Percentiles rank a stretch among this genome's conserved stretches.
Conservation (phyloP, 1,140 invertebrate species). For the Trichoplusia ni region DNA sequence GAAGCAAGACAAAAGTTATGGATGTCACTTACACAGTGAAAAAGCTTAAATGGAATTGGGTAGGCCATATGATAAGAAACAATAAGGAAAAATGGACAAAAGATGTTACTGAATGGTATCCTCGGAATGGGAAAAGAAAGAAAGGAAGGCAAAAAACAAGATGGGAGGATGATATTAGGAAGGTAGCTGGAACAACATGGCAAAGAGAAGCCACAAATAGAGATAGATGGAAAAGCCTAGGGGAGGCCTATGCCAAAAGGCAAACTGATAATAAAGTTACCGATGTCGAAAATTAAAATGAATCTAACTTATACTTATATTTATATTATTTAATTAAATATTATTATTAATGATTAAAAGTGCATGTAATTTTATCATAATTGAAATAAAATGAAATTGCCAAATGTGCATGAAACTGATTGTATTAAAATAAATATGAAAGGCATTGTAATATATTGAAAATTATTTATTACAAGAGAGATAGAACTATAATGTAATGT, state of each 20-base stretch:
- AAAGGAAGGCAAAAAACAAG: neutral
- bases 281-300: too few species aligned
- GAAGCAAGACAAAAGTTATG: neutral
- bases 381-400: too few species aligned
- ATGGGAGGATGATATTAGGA: too few species aligned
- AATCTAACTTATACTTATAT: too few species aligned
- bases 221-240: slow-evolving; percentile 12
- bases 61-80: neutral
- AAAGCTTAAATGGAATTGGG: neutral
- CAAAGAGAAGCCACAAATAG: neutral
- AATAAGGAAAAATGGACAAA: neutral
- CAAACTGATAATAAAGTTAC: slow-evolving; percentile 46
- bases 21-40: neutral
- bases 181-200: neutral
- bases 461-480: too few species aligned
- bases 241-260: slow-evolving; percentile 45
- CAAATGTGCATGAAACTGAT: too few species aligned
- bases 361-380: too few species aligned
- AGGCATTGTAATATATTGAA: too few species aligned
- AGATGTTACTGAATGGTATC: neutral
- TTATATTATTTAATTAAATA: too few species aligned
- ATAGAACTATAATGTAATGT: too few species aligned
- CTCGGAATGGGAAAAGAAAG: neutral
- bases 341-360: too few species aligned
- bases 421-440: too few species aligned